These are phyloP conservation scores for Nesidiocoris tenuis DNA, from an alignment of 2,888 invertebrate genomes.

Conservation along the genomic window DNA sequence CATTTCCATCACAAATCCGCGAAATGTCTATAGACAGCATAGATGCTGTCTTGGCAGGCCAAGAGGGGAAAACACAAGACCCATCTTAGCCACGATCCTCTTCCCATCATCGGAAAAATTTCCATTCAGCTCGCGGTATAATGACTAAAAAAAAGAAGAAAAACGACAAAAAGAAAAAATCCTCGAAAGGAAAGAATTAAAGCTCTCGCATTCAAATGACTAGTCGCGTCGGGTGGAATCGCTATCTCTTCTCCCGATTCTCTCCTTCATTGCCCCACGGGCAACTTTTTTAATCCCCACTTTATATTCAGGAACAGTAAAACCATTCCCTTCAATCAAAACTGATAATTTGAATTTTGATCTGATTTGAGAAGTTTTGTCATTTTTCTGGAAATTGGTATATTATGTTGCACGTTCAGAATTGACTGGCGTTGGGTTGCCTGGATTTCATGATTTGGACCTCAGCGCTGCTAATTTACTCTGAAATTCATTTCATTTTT, in stretches of 20 bases:
- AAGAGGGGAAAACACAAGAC: background rate
- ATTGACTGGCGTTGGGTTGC: no score
- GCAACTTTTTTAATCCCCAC: conserved; percentile 15
- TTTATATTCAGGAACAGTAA: conserved; percentile 20
- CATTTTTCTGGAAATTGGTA: background rate
- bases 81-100: background rate
- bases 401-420: no score
- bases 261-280: conserved; percentile 17
- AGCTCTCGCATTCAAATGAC: conserved; percentile 22
- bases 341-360: conserved; percentile 20
- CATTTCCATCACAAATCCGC: no score
- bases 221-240: conserved; percentile 3
- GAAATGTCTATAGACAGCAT: no score
- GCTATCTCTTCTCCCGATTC: conserved; percentile 18
- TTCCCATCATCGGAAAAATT: conserved; percentile 3
- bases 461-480: no score
- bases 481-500: no score
- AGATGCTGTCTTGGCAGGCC: background rate
- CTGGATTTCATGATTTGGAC: no score
- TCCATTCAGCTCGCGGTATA: conserved; percentile 16
- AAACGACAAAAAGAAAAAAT: background rate
- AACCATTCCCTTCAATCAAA: conserved; percentile 15
- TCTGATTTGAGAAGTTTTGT: conserved; percentile 1
- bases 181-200: background rate
- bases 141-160: background rate